Evolutionary conservation across 2,888 invertebrate species (phyloP).

Genomic region (Troilus luridus): DNA sequence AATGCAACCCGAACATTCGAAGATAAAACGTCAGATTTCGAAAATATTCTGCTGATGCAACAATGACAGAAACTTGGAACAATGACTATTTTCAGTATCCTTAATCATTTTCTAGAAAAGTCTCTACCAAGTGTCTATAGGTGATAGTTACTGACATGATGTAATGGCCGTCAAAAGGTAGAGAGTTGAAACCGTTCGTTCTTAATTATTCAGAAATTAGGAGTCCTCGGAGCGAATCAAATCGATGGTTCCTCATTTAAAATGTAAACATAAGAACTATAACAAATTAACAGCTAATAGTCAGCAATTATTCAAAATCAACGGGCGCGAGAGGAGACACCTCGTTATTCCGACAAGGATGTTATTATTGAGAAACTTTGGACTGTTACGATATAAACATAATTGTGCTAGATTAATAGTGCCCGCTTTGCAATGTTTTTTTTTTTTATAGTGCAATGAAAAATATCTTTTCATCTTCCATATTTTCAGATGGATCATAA

Average conservation of each 20-base stretch:
- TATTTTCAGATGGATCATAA: too few relatives aligned
- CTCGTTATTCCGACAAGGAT: not conserved
- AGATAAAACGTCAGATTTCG: not conserved
- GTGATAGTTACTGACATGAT: not conserved
- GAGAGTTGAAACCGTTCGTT: not conserved
- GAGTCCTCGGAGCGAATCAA: slow-evolving; percentile 4
- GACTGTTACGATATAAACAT: too few relatives aligned
- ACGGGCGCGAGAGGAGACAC: not conserved
- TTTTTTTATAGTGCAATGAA: too few relatives aligned
- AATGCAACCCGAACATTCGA: too few relatives aligned
- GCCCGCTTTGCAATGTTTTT: too few relatives aligned
- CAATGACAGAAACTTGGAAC: not conserved
- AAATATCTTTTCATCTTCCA: too few relatives aligned
- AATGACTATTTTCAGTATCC: not conserved
- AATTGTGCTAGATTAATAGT: too few relatives aligned
- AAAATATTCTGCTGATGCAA: not conserved
- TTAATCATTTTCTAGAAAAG: not conserved
- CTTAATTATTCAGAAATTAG: slow-evolving; percentile 34
- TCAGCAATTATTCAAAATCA: not conserved
- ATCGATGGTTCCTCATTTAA: slow-evolving; percentile 23
- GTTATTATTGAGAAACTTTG: not conserved
- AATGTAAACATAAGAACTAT: slow-evolving; percentile 43
- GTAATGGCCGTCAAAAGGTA: slow-evolving; percentile 10
- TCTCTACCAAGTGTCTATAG: not conserved
- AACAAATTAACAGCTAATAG: slow-evolving; percentile 1